Conservation (phyloP, 2,113 vertebrate species). For the Spermophilus dauricus region DNA sequence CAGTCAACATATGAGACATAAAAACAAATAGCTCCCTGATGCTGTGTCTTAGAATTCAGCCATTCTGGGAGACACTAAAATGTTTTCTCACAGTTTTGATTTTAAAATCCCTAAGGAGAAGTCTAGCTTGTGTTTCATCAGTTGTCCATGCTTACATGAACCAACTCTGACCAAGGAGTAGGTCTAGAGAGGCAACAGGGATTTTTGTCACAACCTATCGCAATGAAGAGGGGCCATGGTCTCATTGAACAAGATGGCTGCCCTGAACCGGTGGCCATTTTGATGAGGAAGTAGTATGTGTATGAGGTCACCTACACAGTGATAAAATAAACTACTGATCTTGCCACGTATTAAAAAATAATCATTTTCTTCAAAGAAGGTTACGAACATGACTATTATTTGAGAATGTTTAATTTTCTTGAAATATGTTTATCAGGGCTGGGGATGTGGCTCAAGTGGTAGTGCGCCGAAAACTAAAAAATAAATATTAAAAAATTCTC, state of each 20-base stretch:
- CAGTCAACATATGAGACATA: not conserved
- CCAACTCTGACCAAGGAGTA: not conserved
- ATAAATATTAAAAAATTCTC: no score
- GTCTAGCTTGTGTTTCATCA: not conserved
- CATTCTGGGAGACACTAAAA: not conserved
- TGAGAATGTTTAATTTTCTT: not conserved
- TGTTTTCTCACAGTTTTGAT: not conserved
- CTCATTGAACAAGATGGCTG: not conserved
- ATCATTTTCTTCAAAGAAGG: not conserved
- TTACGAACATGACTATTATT: not conserved
- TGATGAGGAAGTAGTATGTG: not conserved
- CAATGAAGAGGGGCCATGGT: not conserved
- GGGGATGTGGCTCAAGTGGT: no score
- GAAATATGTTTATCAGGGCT: not conserved
- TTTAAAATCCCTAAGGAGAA: constrained; percentile 34
- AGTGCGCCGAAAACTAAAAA: no score
- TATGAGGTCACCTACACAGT: not conserved
- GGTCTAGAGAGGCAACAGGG: not conserved
- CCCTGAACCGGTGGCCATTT: not conserved
- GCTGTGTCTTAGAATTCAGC: not conserved
- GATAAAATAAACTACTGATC: not conserved
- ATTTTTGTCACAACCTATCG: not conserved
- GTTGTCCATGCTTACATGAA: not conserved
- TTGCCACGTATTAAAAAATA: not conserved
- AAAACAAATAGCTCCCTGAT: not conserved